Percentiles rank a stretch among this genome's conserved stretches.
Conservation (phyloP, 2,797 vertebrate species). For the Lithobates sylvaticus region DNA sequence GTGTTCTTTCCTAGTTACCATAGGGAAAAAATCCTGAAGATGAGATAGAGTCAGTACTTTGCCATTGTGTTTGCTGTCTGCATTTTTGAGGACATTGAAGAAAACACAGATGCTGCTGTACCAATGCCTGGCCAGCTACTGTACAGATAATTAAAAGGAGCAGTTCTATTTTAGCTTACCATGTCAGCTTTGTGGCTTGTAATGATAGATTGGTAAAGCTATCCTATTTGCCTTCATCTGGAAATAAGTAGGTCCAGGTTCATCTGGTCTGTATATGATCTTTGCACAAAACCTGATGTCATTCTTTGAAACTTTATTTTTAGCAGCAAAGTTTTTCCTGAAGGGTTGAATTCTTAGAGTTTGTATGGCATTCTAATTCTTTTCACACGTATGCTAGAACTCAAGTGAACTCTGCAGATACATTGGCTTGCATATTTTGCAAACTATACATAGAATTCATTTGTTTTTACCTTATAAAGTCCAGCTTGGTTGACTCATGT, state of each 20-base stretch:
- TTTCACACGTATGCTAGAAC: too few relatives aligned
- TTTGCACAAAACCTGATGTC: conserved; percentile 19
- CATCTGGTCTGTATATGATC: conserved; percentile 16
- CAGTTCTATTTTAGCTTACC: conserved; percentile 47
- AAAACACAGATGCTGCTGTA: neutral
- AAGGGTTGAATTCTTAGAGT: neutral
- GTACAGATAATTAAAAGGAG: conserved; percentile 51
- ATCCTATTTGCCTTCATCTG: conserved; percentile 27
- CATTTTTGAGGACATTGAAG: neutral
- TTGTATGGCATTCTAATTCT: too few relatives aligned
- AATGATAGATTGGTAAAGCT: conserved; percentile 37
- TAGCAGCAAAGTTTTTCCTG: neutral
- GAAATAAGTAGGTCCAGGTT: conserved; percentile 16
- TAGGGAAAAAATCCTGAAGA: neutral
- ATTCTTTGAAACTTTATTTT: conserved; percentile 14
- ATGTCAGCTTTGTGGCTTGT: conserved; percentile 48
- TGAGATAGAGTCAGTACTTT: neutral
- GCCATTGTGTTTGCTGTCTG: neutral
- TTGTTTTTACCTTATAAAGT: too few relatives aligned
- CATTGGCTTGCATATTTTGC: too few relatives aligned
- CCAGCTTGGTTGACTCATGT: too few relatives aligned
- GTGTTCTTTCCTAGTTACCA: neutral
- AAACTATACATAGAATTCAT: too few relatives aligned
- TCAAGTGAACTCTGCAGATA: too few relatives aligned
- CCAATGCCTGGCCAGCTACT: conserved; percentile 3